Percentiles rank a stretch among this genome's conserved stretches.
Conservation (phyloP, 2,113 vertebrate species). For the Chrysochloris asiatica region DNA sequence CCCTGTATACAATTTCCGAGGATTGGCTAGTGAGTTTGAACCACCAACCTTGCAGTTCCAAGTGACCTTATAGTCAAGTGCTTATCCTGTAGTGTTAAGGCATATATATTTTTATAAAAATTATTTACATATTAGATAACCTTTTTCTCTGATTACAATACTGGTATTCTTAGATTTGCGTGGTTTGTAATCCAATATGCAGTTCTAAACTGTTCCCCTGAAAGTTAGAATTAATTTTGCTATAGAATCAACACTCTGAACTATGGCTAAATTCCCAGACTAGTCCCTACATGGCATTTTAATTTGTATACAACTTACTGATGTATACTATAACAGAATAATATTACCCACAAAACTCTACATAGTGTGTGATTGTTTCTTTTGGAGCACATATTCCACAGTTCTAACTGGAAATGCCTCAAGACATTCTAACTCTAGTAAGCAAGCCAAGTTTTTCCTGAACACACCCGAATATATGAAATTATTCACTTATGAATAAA, state of each 20-base stretch:
- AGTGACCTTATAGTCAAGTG: no score
- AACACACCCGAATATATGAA: not conserved
- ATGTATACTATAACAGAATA: accelerated
- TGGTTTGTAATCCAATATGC: not conserved
- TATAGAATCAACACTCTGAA: not conserved
- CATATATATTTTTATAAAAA: not conserved
- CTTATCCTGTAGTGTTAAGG: no score
- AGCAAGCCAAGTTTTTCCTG: not conserved
- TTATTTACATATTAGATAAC: not conserved
- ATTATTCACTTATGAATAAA: not conserved
- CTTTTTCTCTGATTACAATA: not conserved
- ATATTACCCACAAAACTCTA: not conserved
- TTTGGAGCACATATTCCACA: not conserved
- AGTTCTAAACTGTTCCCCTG: not conserved
- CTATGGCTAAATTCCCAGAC: not conserved
- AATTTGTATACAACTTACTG: not conserved
- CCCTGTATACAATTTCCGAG: no score
- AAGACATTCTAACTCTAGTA: not conserved
- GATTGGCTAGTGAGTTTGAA: no score
- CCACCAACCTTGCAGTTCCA: no score
- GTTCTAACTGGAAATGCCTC: not conserved
- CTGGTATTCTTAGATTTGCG: not conserved
- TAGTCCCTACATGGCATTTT: not conserved
- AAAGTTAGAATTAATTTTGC: not conserved
- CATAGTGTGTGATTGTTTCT: not conserved